These are phyloP conservation scores for Ancistrus triradiatus DNA, from an alignment of 2,113 vertebrate genomes.

Conservation along the genomic window DNA sequence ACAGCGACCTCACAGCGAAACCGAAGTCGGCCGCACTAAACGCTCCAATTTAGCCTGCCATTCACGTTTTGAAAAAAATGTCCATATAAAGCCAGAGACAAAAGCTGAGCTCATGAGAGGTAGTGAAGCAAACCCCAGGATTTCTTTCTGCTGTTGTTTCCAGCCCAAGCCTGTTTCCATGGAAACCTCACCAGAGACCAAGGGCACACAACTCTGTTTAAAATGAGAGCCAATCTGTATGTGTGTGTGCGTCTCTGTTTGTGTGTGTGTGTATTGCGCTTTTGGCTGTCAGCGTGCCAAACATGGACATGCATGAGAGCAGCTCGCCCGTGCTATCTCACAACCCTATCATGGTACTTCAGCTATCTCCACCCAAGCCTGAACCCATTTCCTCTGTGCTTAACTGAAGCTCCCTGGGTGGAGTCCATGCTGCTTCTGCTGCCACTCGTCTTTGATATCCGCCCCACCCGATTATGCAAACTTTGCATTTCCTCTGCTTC, in stretches of 20 bases:
- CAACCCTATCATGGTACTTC: slow-evolving; percentile 18
- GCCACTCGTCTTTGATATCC: slow-evolving; percentile 63
- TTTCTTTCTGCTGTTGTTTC: slow-evolving; percentile 76
- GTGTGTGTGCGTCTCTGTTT: slow-evolving; percentile 21
- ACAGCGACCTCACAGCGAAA: neutral
- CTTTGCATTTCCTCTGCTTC: slow-evolving; percentile 56
- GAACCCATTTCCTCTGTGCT: slow-evolving; percentile 50
- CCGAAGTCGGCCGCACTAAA: slow-evolving; percentile 12
- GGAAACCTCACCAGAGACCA: slow-evolving; percentile 70
- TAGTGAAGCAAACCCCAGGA: slow-evolving; percentile 66
- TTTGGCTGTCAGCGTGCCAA: slow-evolving; percentile 6
- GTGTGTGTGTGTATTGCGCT: slow-evolving; percentile 5
- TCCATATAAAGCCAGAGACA: slow-evolving; percentile 45
- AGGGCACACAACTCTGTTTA: slow-evolving; percentile 62
- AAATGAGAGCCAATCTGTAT: slow-evolving; percentile 67
- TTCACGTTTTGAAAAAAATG: slow-evolving; percentile 35
- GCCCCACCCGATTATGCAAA: slow-evolving; percentile 62
- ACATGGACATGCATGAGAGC: neutral
- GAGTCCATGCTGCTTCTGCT: slow-evolving; percentile 40
- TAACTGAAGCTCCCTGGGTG: slow-evolving; percentile 46
- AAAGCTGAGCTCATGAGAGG: slow-evolving; percentile 56
- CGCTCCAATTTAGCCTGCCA: slow-evolving; percentile 17
- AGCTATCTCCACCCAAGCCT: slow-evolving; percentile 55
- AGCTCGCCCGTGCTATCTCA: slow-evolving; percentile 2
- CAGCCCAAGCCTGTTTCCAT: slow-evolving; percentile 79